phyloP scores from a whole-genome alignment of 2,797 vertebrate species.

The Myotis daubentonii region DNA sequence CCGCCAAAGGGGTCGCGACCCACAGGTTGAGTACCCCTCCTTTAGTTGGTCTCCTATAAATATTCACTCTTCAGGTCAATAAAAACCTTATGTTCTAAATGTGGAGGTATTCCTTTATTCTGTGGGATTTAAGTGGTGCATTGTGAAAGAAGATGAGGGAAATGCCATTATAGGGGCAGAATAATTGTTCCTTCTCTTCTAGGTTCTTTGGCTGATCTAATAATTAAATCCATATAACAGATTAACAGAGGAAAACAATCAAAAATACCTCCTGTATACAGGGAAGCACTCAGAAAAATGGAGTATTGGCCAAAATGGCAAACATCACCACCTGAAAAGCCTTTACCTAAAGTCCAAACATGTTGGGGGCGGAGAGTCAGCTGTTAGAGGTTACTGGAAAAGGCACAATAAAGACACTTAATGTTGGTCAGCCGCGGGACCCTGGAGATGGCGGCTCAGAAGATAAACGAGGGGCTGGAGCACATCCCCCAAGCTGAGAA shows the following conservation, averaged over 20 bases:
- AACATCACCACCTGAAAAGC: not conserved
- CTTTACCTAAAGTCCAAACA: not conserved
- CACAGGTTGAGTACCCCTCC: not conserved
- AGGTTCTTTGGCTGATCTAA: not conserved
- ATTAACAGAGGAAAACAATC: not conserved
- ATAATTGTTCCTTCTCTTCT: not conserved
- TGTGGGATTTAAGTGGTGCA: not conserved
- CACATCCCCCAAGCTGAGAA: conserved; percentile 97
- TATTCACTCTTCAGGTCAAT: not conserved
- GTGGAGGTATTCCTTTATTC: not conserved
- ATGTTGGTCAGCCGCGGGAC: not conserved
- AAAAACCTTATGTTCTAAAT: not conserved
- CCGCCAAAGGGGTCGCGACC: too few relatives aligned
- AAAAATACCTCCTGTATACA: not conserved
- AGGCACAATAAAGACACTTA: too few relatives aligned
- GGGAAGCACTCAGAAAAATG: not conserved
- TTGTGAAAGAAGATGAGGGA: not conserved
- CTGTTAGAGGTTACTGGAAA: not conserved
- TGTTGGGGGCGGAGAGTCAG: not conserved
- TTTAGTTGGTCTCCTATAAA: not conserved
- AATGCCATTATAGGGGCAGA: not conserved
- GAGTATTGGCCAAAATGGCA: not conserved
- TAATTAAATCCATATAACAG: not conserved
- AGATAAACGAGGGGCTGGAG: conserved; percentile 97
- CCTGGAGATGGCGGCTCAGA: conserved; percentile 94